Base-by-base conservation (phyloP, 2,888 invertebrate species). In the Apodemia mormo region DNA sequence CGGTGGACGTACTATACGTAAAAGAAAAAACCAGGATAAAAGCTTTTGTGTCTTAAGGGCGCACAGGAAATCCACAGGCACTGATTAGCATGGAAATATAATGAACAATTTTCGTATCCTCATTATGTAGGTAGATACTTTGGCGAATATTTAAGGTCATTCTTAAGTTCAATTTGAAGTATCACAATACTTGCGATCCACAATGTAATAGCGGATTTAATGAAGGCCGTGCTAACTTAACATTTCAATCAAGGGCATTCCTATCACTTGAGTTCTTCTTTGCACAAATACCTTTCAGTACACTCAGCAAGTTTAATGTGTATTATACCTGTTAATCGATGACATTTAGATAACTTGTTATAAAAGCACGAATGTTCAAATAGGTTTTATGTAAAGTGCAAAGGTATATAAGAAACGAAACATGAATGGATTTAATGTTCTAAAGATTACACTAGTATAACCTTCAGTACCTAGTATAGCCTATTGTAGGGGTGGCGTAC, bases 241-340 rank as follows among this genome's bases (percentile, higher is more conserved):
- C 76, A 75, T 76, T 75, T 76, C 68, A 74, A 75, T 73, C 76
- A 76, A 76, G 76, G 76, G 75, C 76, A 71, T 76, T 76, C 75
- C 76, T 75, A 76, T 76, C 76, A 75, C 76, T 75, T 70, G 61
- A 64, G 61, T 64, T 64, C 61, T 64, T 64, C 61, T 64, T 64
- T 64, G 61, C 33, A 37, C 33, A 37, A 64, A 64, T 64, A 64
- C 61, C 61, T 14, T 64, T 64, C 61, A 37, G 61, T 64, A 72
- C 74, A 72, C 74, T 70, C 70, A 70, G 69, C 65, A 69, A 69
- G 30, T 65, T 69, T 65, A 69, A 61, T 43, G 65, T 65, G 37
- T 69, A 68, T 68, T 33, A 64, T 64, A 37, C 33, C 61, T 33
- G 14, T 61, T 61, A 61, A 52, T 54, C 33, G 33, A 52, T 52